Conservation (phyloP, 2,113 vertebrate species). For the Astur gentilis region DNA sequence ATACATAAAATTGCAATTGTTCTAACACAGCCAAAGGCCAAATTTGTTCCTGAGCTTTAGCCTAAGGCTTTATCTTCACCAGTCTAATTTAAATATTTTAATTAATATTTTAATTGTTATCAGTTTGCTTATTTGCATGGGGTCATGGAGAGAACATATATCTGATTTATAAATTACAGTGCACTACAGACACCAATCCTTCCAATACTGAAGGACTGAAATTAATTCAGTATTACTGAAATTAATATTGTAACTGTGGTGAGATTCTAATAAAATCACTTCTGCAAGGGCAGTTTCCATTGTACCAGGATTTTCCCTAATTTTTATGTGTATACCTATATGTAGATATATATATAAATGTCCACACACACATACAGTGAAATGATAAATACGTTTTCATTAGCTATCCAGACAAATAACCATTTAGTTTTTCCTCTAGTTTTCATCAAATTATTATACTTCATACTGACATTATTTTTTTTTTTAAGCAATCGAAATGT, state of each 20-base stretch:
- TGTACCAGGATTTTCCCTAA: background rate
- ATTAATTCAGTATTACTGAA: background rate
- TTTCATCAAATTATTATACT: background rate
- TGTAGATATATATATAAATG: background rate
- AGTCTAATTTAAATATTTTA: background rate
- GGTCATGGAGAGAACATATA: background rate
- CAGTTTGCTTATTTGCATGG: background rate
- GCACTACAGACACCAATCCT: background rate
- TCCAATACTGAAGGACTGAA: background rate
- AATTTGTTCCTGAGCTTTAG: background rate
- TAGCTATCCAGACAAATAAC: background rate
- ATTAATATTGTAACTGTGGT: background rate
- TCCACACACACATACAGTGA: background rate
- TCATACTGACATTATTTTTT: background rate
- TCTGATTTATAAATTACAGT: background rate
- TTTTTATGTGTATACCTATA: background rate
- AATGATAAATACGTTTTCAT: background rate
- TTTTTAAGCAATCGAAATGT: background rate
- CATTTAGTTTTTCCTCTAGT: background rate
- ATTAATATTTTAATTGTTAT: background rate
- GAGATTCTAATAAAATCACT: background rate
- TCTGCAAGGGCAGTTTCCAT: background rate
- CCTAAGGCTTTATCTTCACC: background rate
- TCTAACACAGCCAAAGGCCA: background rate
- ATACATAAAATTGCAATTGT: background rate